A percentile compares a stretch with the other conserved stretches of the same genome.
phyloP scores from a whole-genome alignment of 2,797 vertebrate genomes.

The Odontamblyopus lacepedii region DNA sequence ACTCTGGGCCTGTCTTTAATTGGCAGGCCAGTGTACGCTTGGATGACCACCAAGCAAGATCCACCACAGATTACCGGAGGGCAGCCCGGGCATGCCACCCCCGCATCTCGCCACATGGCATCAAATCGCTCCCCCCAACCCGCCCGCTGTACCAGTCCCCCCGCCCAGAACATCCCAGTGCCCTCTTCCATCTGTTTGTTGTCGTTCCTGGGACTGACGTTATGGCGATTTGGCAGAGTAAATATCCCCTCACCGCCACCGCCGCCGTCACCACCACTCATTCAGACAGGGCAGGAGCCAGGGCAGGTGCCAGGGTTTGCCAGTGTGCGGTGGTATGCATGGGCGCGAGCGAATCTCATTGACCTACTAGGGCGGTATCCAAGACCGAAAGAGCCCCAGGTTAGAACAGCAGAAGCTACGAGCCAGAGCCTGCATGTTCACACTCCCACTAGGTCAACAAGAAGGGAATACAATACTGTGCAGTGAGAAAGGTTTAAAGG shows the following conservation, averaged over 20 bases:
- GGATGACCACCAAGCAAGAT: conserved; percentile 74
- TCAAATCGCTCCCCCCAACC: conserved; percentile 41
- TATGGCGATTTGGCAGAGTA: conserved; percentile 46
- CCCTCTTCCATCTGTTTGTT: conserved; percentile 75
- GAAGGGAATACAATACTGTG: neutral
- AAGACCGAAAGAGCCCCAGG: conserved; percentile 46
- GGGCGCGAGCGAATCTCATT: conserved; percentile 44
- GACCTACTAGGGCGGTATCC: conserved; percentile 61
- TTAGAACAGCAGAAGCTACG: conserved; percentile 20
- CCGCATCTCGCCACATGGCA: conserved; percentile 78
- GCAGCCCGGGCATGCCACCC: conserved; percentile 67
- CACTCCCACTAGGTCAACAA: conserved; percentile 6
- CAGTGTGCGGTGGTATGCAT: conserved; percentile 46
- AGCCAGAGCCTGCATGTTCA: conserved; percentile 14
- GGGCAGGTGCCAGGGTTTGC: conserved; percentile 58
- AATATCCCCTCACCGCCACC: too few relatives aligned
- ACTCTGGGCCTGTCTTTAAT: conserved; percentile 76
- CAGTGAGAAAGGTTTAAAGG: neutral
- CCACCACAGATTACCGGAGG: conserved; percentile 68
- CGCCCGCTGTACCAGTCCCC: conserved; percentile 46
- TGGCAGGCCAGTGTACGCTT: conserved; percentile 73
- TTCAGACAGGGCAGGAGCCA: conserved; percentile 25
- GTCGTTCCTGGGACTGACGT: conserved; percentile 62
- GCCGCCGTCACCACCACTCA: too few relatives aligned
- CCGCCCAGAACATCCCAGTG: conserved; percentile 70